These are phyloP conservation scores for Allygus modestus DNA, from an alignment of 2,888 invertebrate species.

Conservation along the genomic window DNA sequence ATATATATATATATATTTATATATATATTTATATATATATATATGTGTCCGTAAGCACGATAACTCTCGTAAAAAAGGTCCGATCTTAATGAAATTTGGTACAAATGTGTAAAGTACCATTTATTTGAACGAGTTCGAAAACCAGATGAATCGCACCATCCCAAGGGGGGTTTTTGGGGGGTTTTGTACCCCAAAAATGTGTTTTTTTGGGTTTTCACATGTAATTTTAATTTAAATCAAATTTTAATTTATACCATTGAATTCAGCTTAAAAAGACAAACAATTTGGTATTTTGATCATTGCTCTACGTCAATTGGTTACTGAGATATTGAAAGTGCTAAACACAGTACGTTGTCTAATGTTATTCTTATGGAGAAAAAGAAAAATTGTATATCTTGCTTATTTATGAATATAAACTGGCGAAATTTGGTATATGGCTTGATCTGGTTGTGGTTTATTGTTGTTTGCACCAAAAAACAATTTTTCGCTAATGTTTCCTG, in stretches of 20 bases:
- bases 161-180: background rate
- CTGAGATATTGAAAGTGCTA: background rate
- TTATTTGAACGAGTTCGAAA: background rate
- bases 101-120: background rate
- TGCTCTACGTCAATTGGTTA: background rate
- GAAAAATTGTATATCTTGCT: background rate
- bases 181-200: background rate
- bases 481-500: background rate
- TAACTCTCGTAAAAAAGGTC: background rate
- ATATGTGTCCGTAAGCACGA: background rate
- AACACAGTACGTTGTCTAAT: slow-evolving; percentile 4
- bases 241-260: background rate
- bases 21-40: background rate
- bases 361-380: background rate
- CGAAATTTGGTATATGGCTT: background rate
- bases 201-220: background rate
- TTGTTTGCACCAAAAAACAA: background rate
- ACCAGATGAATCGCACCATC: background rate
- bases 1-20: background rate
- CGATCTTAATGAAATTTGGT: background rate
- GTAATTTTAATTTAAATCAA: background rate
- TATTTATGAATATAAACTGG: background rate
- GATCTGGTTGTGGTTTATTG: background rate
- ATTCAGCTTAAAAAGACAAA: background rate
- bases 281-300: background rate